Evolutionary conservation across 2,888 invertebrate genomes (phyloP).

Genomic region (Hipparchia semele): DNA sequence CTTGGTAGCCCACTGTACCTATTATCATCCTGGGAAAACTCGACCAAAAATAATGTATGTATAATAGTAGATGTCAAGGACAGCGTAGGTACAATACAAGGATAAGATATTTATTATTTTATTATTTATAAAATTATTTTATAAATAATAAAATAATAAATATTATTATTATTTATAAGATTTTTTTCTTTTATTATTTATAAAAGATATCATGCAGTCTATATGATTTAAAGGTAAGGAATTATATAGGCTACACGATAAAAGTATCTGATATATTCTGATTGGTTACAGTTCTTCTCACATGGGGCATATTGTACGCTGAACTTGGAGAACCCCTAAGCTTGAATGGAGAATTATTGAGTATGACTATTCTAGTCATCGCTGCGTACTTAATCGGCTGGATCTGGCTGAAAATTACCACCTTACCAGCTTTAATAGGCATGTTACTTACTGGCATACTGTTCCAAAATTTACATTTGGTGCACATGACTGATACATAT

Average conservation of each 20-base stretch:
- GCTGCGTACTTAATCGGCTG: slow-evolving; percentile 89
- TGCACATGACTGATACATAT: slow-evolving; percentile 84
- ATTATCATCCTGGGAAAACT: too few species aligned
- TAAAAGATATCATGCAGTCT: too few species aligned
- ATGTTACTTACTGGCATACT: slow-evolving; percentile 89
- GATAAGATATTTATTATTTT: too few species aligned
- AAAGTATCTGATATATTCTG: background rate
- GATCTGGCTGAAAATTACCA: slow-evolving; percentile 85
- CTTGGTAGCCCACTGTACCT: too few species aligned
- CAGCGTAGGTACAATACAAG: background rate
- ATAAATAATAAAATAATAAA: too few species aligned
- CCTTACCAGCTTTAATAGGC: slow-evolving; percentile 89
- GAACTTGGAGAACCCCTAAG: slow-evolving; percentile 85
- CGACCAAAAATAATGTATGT: background rate
- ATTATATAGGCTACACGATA: too few species aligned
- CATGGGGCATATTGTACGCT: slow-evolving; percentile 87
- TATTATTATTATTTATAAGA: too few species aligned
- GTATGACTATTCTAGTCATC: slow-evolving; percentile 85
- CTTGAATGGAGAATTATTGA: slow-evolving; percentile 86
- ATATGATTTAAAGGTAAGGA: too few species aligned
- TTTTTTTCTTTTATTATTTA: too few species aligned
- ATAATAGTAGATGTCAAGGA: too few species aligned
- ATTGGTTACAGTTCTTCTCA: slow-evolving; percentile 77
- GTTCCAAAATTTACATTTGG: slow-evolving; percentile 85
- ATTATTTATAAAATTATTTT: too few species aligned